Conservation (phyloP, 2,888 invertebrate genomes). For the Baronia brevicornis region DNA sequence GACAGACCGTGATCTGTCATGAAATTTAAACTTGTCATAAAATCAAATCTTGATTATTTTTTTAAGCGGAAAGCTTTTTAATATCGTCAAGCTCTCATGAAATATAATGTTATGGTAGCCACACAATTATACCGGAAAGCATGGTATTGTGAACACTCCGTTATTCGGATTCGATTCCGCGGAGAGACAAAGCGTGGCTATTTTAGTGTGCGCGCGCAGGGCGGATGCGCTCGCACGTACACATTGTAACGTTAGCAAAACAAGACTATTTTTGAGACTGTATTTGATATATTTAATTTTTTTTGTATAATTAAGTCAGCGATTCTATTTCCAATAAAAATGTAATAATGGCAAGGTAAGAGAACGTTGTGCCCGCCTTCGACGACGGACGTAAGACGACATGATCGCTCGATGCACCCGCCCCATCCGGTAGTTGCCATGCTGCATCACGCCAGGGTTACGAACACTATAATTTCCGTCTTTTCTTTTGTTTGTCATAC, state of each 20-base stretch:
- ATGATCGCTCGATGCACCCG: too few relatives aligned
- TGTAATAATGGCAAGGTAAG: too few relatives aligned
- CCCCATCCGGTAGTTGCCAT: too few relatives aligned
- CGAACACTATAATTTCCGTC: too few relatives aligned
- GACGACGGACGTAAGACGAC: too few relatives aligned
- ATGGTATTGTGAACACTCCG: constrained; percentile 9
- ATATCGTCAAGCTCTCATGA: constrained; percentile 4
- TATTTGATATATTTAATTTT: not conserved
- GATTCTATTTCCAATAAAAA: not conserved
- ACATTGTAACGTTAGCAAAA: constrained; percentile 27
- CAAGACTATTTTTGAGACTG: constrained; percentile 2
- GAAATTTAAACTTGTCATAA: too few relatives aligned
- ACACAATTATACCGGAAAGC: constrained; percentile 13
- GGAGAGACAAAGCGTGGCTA: constrained; percentile 26
- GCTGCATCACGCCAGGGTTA: too few relatives aligned
- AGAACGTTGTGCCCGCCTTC: too few relatives aligned
- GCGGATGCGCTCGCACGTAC: constrained; percentile 40
- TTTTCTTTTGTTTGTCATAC: too few relatives aligned
- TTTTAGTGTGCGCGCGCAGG: constrained; percentile 29
- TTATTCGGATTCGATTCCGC: constrained; percentile 16
- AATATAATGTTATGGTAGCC: constrained; percentile 9
- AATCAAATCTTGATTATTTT: not conserved
- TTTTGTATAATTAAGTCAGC: not conserved
- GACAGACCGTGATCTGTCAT: too few relatives aligned
- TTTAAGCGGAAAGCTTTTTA: constrained; percentile 10